Evolutionary conservation across 2,888 invertebrate species (phyloP).

Genomic region (Eretmocerus hayati): DNA sequence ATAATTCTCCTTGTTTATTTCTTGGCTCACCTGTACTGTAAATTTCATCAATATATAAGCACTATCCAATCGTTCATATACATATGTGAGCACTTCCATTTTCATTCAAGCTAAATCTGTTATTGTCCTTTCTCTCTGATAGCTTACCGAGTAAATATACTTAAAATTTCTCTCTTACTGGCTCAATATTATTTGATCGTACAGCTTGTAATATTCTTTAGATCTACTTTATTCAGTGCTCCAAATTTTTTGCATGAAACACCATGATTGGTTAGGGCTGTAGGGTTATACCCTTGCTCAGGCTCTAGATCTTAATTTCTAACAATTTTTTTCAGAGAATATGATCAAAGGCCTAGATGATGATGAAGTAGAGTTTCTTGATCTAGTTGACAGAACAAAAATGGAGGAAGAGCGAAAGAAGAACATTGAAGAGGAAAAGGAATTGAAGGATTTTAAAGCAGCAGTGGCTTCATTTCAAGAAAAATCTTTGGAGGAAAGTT

Average conservation of each 20-base stretch:
- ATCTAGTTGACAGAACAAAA: constrained; percentile 81
- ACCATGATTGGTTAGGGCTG: not conserved
- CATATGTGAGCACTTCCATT: too few species aligned
- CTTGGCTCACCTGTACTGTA: too few species aligned
- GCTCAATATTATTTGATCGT: not conserved
- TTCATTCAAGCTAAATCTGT: too few species aligned
- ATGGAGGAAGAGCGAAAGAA: constrained; percentile 79
- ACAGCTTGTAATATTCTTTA: not conserved
- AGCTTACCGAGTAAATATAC: too few species aligned
- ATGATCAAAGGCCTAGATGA: constrained; percentile 89
- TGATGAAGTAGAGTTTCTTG: constrained; percentile 92
- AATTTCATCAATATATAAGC: too few species aligned
- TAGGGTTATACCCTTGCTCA: too few species aligned
- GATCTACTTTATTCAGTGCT: not conserved
- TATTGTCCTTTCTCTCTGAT: too few species aligned
- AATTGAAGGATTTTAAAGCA: constrained; percentile 77
- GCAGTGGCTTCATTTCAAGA: constrained; percentile 62
- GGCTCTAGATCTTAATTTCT: not conserved
- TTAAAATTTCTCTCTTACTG: not conserved
- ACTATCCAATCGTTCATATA: too few species aligned
- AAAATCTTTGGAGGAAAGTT: constrained; percentile 55
- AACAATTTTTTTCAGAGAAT: constrained; percentile 55
- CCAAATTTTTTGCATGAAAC: not conserved
- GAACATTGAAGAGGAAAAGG: constrained; percentile 74
- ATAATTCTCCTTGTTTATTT: constrained; percentile 28